Evolutionary conservation across 2,888 invertebrate genomes (phyloP), one percentile per base, ranked within the genome.

Genomic region (Agrotis segetum): DNA sequence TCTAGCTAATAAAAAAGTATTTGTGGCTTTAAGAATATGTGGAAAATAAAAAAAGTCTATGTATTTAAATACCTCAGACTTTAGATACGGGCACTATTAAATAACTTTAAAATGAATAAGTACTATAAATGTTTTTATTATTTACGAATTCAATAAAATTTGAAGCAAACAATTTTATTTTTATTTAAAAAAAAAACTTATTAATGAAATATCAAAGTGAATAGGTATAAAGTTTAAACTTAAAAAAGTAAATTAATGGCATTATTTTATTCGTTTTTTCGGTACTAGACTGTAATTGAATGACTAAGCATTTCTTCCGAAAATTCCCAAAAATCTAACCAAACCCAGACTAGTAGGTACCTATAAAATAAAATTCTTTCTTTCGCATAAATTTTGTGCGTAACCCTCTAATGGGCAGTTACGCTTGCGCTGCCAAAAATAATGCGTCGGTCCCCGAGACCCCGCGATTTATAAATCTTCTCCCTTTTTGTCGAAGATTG

Each of bases 361-460:
- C 7, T 7, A 65, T 70, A 78, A 56, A 69, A 76, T 72, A 50
- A 67, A 67, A 66, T 70, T 70, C n/a, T 62, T 68, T 34, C 62
- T 52, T 60, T 65, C 70, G 64, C 73, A 85, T 85, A 86, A 83
- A 85, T 86, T 77, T 67, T 47, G 19, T 63, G 46, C 65, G 71
- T 84, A 93, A 92, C 93, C 93, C 93, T 90, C 91, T 90, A 92
- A 92, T 91, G 90, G 89, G 82, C 82, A 87, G 92, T 89, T 86
- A 88, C 91, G 91, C 90, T 92, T 90, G 90, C 92, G 90, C 90
- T 90, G 89, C 88, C 90, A 92, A 88, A 92, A 93, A 92, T 92
- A 92, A 85, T 82, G 68, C 74, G 59, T 69, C 86, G 90, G 89
- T 85, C 79, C 73, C 74, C 75, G 21, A 86, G 74, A 88, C 90